Base-by-base conservation (phyloP, 2,888 invertebrate genomes). In the Ormyrus rosae region DNA sequence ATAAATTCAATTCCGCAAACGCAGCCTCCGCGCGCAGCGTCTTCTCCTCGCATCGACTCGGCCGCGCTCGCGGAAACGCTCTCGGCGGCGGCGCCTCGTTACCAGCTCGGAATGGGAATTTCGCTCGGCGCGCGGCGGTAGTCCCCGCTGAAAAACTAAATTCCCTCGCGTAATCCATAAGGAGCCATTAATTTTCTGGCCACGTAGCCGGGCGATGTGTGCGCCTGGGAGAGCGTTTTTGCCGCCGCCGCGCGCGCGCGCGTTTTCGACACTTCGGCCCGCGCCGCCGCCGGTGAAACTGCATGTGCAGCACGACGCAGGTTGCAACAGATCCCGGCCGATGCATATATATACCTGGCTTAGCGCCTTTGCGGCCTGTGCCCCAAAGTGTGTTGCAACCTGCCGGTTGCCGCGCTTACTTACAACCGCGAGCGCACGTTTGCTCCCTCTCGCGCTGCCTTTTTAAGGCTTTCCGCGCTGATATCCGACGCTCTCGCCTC, bases 261-360 rank as follows among this genome's bases (percentile, higher is more conserved):
- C 83, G 84, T 83, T 85, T 83, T 82, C 83, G 83, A 82, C 82
- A 77, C 84, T 81, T 83, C 79, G 70, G n/a, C 67, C 53, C 55
- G 63, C n/a, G 53, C 34, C 58, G 50, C 53, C 1, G 34, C 53
- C 13, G 55, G 64, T 11, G 3, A 11, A 11, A 45, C 63, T 77
- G 76, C 63, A 19, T 34, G 34, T 34, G 34, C 4, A 4, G 34
- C 67, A 34, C 13, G 61, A 63, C 50, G 50, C 53, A 60, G 34
- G 34, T 78, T 73, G 78, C 78, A 73, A 78, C 67, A 73, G 72
- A 78, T 53, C 53, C 10, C 46, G 5, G 45, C 63, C 45, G 64
- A 48, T 34, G 34, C 34, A 34, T 34, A 34, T 34, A 34, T 34
- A 34, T 13, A 13, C 13, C 34, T 1, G 56, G 13, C n/a, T n/a